Percentiles rank a stretch among this genome's conserved stretches.
phyloP scores from a whole-genome alignment of 2,113 vertebrate genomes.

The Stegostoma tigrinum region DNA sequence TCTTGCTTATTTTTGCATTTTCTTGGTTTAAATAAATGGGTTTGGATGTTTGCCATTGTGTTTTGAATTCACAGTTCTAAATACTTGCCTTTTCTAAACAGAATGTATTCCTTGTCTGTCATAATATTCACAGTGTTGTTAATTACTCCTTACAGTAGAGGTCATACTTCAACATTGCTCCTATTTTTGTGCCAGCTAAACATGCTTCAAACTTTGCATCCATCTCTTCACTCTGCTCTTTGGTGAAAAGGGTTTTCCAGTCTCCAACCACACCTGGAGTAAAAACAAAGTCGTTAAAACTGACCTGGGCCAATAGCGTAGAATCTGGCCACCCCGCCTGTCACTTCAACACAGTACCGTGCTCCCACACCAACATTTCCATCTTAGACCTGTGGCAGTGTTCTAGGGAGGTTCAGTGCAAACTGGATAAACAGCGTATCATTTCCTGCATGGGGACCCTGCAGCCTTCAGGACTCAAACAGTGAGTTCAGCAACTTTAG shows the following conservation, averaged over 20 bases:
- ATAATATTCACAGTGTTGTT: background rate
- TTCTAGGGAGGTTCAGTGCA: too few species aligned
- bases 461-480: too few species aligned
- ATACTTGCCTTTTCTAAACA: background rate
- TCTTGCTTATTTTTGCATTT: background rate
- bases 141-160: conserved; percentile 44
- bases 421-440: too few species aligned
- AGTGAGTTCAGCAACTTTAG: too few species aligned
- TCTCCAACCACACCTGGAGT: conserved; percentile 54
- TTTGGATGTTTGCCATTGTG: background rate
- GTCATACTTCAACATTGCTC: conserved; percentile 54
- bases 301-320: background rate
- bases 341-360: too few species aligned
- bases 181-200: conserved; percentile 54
- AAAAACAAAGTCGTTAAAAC: background rate
- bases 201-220: conserved; percentile 57
- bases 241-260: conserved; percentile 58
- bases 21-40: background rate
- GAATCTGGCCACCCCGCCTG: background rate
- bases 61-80: background rate
- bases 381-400: too few species aligned
- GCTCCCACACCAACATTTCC: too few species aligned
- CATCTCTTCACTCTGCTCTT: conserved; percentile 62
- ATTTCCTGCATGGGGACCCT: too few species aligned
- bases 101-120: background rate